phyloP scores from a whole-genome alignment of 2,888 invertebrate species.

The Dasypolia templi region DNA sequence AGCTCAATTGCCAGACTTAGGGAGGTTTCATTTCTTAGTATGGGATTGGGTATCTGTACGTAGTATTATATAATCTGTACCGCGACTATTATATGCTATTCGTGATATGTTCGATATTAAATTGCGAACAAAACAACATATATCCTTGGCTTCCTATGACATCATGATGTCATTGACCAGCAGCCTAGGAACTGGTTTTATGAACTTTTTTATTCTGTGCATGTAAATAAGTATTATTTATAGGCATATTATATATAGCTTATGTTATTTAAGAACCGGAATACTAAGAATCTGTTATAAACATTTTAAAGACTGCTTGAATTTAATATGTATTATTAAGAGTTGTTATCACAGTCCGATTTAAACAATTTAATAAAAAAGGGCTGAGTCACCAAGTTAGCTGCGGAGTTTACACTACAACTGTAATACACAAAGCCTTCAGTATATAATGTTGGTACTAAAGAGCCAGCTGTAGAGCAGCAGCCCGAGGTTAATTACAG shows the following conservation, averaged over 20 bases:
- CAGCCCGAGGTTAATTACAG: slow-evolving; percentile 51
- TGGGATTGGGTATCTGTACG: too few relatives aligned
- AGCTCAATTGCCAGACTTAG: too few relatives aligned
- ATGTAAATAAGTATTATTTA: slow-evolving; percentile 27
- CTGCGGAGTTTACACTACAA: slow-evolving; percentile 47
- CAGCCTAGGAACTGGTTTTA: slow-evolving; percentile 49
- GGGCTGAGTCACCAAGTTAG: slow-evolving; percentile 37
- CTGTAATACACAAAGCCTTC: slow-evolving; percentile 65
- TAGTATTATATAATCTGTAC: too few relatives aligned
- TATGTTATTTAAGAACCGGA: slow-evolving; percentile 11
- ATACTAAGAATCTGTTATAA: neutral
- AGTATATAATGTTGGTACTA: slow-evolving; percentile 55
- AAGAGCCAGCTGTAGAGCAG: slow-evolving; percentile 34
- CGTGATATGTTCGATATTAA: slow-evolving; percentile 24
- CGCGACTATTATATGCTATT: slow-evolving; percentile 18
- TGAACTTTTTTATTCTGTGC: slow-evolving; percentile 4
- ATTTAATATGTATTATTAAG: neutral
- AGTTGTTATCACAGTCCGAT: neutral
- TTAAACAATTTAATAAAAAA: slow-evolving; percentile 43
- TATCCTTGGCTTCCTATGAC: slow-evolving; percentile 38
- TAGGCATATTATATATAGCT: slow-evolving; percentile 10
- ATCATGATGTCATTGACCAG: slow-evolving; percentile 59
- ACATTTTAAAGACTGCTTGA: slow-evolving; percentile 7
- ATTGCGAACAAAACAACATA: slow-evolving; percentile 36
- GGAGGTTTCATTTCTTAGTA: too few relatives aligned